These are phyloP conservation scores for Leptodactylus fallax DNA, from an alignment of 2,797 vertebrate genomes.

Conservation along the genomic window DNA sequence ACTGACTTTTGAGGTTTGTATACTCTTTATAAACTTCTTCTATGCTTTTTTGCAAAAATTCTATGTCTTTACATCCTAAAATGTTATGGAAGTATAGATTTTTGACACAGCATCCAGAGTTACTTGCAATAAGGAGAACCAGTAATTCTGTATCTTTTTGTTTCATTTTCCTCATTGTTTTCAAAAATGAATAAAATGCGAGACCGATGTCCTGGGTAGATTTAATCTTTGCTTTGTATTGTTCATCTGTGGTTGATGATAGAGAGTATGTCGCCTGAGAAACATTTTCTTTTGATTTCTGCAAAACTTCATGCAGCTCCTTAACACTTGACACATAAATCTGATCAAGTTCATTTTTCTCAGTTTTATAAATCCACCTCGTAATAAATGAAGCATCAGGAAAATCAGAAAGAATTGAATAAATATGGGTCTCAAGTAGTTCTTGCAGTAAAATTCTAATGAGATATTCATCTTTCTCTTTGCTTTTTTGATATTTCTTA, in stretches of 20 bases:
- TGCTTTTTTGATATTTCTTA: conserved; percentile 39
- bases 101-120: conserved; percentile 2
- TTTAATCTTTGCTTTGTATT: neutral
- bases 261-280: neutral
- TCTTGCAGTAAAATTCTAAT: conserved; percentile 37
- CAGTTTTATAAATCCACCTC: conserved; percentile 20
- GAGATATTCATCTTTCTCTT: neutral
- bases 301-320: neutral
- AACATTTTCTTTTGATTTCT: neutral
- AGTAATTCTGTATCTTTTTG: conserved; percentile 66
- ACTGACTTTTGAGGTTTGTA: conserved; percentile 1
- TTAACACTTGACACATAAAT: neutral
- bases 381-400: neutral
- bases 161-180: conserved; percentile 48
- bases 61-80: conserved; percentile 4
- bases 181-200: conserved; percentile 61
- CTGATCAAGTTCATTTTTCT: neutral
- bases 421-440: conserved; percentile 1
- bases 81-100: neutral
- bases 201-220: neutral
- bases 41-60: neutral
- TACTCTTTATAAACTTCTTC: neutral
- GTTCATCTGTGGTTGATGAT: conserved; percentile 59
- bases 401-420: neutral
- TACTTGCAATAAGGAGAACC: conserved; percentile 65